Conservation (phyloP, 2,113 vertebrate genomes). For the Hypocryptadius cinnamomeus region DNA sequence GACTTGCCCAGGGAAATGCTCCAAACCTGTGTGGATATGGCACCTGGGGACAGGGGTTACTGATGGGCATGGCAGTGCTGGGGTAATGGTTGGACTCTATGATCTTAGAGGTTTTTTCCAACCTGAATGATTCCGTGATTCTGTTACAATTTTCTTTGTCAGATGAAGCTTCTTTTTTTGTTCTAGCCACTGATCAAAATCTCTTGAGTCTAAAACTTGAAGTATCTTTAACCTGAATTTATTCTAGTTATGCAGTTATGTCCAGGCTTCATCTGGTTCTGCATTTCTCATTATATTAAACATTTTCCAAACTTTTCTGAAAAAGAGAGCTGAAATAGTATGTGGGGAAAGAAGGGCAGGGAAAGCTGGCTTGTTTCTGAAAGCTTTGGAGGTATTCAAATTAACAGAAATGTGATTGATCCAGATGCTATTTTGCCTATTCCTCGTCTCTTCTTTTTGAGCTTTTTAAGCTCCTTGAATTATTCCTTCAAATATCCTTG, state of each 20-base stretch:
- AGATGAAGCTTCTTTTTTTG: not conserved
- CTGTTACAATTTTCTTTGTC: not conserved
- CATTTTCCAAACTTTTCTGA: not conserved
- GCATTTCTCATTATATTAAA: not conserved
- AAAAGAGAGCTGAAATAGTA: not conserved
- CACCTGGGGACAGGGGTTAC: not conserved
- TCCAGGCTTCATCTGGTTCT: not conserved
- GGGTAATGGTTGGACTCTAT: not conserved
- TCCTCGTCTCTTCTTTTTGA: not conserved
- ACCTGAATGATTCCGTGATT: not conserved
- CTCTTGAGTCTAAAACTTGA: not conserved
- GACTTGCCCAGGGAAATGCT: too few relatives aligned
- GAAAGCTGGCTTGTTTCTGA: not conserved
- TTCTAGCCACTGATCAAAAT: not conserved
- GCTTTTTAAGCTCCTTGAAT: not conserved
- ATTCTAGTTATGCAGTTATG: not conserved
- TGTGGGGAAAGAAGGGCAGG: not conserved
- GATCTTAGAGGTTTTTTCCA: not conserved
- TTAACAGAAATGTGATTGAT: not conserved
- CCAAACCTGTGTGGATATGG: not conserved
- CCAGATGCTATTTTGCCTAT: not conserved
- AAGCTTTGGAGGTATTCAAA: not conserved
- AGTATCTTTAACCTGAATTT: not conserved
- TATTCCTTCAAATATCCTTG: not conserved
- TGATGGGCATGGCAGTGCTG: not conserved